Evolutionary conservation across 2,888 invertebrate species (phyloP).

Genomic region (Drosophila mercatorum): DNA sequence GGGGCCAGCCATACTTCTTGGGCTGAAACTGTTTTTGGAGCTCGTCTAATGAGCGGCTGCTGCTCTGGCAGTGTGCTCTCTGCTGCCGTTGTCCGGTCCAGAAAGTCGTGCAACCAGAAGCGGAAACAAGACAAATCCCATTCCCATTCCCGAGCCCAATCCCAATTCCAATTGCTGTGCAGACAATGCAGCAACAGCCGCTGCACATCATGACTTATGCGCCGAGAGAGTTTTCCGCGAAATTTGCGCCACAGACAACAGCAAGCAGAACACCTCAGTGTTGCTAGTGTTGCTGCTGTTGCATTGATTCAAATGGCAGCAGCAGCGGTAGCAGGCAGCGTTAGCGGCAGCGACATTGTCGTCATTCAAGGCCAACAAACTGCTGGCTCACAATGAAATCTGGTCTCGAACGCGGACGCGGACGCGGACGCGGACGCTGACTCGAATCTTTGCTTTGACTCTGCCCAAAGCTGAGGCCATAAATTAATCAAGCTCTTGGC

Average conservation of each 20-base stretch:
- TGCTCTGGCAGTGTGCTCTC: not conserved
- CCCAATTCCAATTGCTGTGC: slow-evolving; percentile 30
- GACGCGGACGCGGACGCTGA: slow-evolving; percentile 30
- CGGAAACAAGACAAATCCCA: slow-evolving; percentile 51
- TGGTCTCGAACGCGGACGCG: slow-evolving; percentile 33
- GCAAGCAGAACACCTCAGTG: slow-evolving; percentile 15
- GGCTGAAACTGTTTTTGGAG: slow-evolving; percentile 20
- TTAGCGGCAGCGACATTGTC: slow-evolving; percentile 25
- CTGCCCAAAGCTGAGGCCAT: slow-evolving; percentile 49
- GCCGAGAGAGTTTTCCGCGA: slow-evolving; percentile 68
- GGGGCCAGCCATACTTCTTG: slow-evolving; percentile 9
- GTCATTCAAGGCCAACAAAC: slow-evolving; percentile 72
- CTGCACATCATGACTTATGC: slow-evolving; percentile 62
- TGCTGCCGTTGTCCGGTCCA: slow-evolving; percentile 40
- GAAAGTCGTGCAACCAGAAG: slow-evolving; percentile 56
- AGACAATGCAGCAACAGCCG: slow-evolving; percentile 48
- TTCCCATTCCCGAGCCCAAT: slow-evolving; percentile 25
- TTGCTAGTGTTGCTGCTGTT: slow-evolving; percentile 9
- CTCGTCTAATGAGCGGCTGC: slow-evolving; percentile 43
- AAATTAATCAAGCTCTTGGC: slow-evolving; percentile 69
- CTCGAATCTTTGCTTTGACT: slow-evolving; percentile 22
- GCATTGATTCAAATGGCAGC: slow-evolving; percentile 60
- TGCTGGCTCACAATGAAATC: slow-evolving; percentile 54
- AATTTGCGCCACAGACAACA: slow-evolving; percentile 63
- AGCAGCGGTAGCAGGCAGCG: not conserved